phyloP scores from a whole-genome alignment of 2,113 vertebrate genomes.

The Talpa occidentalis region DNA sequence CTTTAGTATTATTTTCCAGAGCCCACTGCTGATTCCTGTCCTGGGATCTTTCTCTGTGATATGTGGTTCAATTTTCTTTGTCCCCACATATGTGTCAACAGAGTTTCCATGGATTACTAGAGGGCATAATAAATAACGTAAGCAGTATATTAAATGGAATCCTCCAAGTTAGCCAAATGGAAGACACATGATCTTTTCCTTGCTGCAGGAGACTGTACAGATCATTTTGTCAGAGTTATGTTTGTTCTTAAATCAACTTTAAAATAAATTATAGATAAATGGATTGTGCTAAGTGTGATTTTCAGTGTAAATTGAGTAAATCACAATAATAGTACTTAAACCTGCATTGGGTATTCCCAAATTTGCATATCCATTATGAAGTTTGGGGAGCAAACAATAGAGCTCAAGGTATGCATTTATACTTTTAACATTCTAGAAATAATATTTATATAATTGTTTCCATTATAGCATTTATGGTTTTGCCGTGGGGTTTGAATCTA shows the following conservation, averaged over 20 bases:
- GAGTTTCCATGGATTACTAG: background rate
- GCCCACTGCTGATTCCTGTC: background rate
- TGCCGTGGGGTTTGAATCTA: background rate
- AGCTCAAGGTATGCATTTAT: background rate
- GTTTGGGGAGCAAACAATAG: background rate
- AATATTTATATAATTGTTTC: background rate
- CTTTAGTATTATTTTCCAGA: background rate
- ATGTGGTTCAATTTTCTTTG: conserved; percentile 38
- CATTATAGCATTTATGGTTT: background rate
- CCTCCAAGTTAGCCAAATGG: background rate
- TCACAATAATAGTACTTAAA: background rate
- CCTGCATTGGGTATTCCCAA: background rate
- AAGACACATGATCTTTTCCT: background rate
- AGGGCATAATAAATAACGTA: background rate
- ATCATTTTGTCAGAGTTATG: background rate
- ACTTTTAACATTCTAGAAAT: background rate
- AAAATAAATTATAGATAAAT: background rate
- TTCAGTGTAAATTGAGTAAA: background rate
- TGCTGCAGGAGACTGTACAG: background rate
- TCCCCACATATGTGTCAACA: background rate
- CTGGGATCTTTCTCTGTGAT: conserved; percentile 10
- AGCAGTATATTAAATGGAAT: background rate
- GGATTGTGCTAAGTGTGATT: background rate
- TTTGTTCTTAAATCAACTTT: background rate
- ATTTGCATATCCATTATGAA: background rate